phyloP scores from a whole-genome alignment of 2,113 vertebrate genomes.

The Phasianus colchicus region DNA sequence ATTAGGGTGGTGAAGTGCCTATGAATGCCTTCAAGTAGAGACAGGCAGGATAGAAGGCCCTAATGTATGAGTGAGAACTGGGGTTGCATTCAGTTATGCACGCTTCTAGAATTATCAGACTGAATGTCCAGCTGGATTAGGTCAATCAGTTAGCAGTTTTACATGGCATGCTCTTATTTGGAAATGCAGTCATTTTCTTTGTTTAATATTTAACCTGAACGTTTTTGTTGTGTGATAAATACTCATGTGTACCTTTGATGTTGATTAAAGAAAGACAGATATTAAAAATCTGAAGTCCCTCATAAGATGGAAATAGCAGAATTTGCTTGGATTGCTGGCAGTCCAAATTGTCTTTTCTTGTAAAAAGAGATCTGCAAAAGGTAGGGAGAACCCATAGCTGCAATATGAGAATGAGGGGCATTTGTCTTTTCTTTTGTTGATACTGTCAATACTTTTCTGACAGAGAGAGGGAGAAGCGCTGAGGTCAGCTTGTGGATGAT shows the following conservation, averaged over 20 bases:
- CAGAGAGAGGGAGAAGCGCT: neutral
- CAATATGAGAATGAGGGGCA: neutral
- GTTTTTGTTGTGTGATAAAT: neutral
- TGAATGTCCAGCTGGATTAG: neutral
- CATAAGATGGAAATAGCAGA: rapidly evolving
- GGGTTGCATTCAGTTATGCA: neutral
- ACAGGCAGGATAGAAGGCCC: neutral
- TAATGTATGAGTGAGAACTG: neutral
- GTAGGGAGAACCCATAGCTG: neutral
- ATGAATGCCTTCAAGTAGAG: neutral
- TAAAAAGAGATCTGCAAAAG: neutral
- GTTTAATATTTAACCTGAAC: conserved; percentile 1
- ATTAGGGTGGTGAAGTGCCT: neutral
- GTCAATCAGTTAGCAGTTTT: neutral
- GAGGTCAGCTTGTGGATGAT: neutral
- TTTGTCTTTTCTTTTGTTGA: neutral
- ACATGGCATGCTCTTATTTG: neutral
- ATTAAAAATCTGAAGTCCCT: neutral
- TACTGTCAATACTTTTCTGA: neutral
- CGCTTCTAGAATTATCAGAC: neutral
- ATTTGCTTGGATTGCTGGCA: neutral
- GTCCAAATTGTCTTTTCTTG: neutral
- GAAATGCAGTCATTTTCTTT: neutral
- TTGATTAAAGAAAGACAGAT: neutral
- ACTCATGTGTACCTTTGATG: neutral